Conservation (phyloP, 2,888 invertebrate species). For the Rotaria macrura region DNA sequence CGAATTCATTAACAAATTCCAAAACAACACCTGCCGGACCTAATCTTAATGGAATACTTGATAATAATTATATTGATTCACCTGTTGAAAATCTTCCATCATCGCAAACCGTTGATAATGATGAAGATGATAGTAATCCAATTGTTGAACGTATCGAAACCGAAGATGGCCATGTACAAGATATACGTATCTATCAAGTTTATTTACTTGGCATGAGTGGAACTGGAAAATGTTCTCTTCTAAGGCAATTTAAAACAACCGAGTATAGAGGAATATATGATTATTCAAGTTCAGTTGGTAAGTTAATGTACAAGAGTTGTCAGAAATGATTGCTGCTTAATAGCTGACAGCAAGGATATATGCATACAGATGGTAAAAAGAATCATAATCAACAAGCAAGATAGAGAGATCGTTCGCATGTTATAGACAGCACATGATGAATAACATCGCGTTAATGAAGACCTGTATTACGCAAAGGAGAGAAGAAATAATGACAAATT, state of each 20-base stretch:
- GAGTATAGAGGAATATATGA: constrained; percentile 34
- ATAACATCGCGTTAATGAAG: not conserved
- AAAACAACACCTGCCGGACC: not conserved
- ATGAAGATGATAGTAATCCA: not conserved
- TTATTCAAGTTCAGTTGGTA: constrained; percentile 12
- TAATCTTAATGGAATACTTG: not conserved
- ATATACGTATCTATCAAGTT: constrained; percentile 25
- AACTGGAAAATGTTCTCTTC: constrained; percentile 31
- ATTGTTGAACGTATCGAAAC: not conserved
- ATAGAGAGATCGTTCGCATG: not conserved
- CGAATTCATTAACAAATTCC: not conserved
- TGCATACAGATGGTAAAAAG: not conserved
- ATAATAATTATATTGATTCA: not conserved
- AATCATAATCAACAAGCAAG: not conserved
- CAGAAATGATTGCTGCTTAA: not conserved
- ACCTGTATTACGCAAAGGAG: not conserved
- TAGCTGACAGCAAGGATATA: not conserved
- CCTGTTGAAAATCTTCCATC: not conserved
- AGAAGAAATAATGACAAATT: not conserved
- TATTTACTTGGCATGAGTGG: constrained; percentile 29
- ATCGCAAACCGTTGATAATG: not conserved
- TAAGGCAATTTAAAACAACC: constrained; percentile 32
- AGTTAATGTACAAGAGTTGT: not conserved
- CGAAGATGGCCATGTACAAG: constrained; percentile 7
- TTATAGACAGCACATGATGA: not conserved